Conservation (phyloP, 2,113 vertebrate genomes). For the Dasyornis broadbenti region DNA sequence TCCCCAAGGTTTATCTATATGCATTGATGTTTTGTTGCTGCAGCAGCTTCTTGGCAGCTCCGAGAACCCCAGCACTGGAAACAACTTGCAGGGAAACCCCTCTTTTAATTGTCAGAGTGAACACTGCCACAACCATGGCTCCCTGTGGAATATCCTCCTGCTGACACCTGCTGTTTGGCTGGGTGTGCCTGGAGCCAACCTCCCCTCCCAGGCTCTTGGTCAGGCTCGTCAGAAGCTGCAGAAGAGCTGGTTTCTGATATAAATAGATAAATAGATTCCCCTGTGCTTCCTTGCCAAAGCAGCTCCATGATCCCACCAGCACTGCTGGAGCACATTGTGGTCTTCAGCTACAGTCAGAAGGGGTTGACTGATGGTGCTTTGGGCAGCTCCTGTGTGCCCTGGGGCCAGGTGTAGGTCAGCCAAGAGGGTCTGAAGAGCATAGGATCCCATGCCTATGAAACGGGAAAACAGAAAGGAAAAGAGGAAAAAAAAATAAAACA, state of each 20-base stretch:
- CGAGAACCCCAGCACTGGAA: background rate
- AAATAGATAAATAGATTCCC: background rate
- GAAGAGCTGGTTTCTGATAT: background rate
- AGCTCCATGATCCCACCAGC: background rate
- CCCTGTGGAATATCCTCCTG: background rate
- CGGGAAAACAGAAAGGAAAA: too few relatives aligned
- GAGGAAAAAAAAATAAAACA: too few relatives aligned
- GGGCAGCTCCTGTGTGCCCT: background rate
- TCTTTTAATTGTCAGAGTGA: background rate
- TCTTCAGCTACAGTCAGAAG: background rate
- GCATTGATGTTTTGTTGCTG: background rate
- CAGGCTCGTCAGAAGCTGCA: background rate
- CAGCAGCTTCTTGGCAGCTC: background rate
- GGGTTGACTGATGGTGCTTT: rapidly evolving
- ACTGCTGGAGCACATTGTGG: rapidly evolving
- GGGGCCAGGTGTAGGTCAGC: background rate
- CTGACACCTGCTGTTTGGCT: background rate
- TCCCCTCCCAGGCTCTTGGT: background rate
- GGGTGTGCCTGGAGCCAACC: background rate
- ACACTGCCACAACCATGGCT: background rate
- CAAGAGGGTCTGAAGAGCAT: background rate
- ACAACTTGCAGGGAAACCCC: background rate
- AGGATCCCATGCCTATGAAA: background rate
- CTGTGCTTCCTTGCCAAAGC: background rate
- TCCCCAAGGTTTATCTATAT: background rate